phyloP scores from a whole-genome alignment of 2,113 vertebrate genomes.

The Oceanodroma tethys region DNA sequence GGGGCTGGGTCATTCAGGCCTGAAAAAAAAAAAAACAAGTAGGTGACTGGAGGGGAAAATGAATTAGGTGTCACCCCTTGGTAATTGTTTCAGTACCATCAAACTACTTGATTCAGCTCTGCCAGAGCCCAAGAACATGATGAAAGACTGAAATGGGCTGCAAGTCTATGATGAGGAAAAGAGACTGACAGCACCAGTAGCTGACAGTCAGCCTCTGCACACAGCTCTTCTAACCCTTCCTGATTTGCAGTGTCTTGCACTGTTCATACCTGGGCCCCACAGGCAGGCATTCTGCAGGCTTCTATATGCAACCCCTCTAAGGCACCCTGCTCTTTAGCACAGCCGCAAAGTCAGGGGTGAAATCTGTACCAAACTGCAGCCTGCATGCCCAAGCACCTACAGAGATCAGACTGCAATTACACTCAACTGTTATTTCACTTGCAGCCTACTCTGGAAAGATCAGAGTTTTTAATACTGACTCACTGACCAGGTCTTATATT shows the following conservation, averaged over 20 bases:
- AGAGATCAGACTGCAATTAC: neutral
- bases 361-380: neutral
- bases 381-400: neutral
- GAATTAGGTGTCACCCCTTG: neutral
- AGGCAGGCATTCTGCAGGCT: neutral
- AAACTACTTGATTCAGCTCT: neutral
- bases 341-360: neutral
- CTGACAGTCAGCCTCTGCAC: neutral
- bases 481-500: neutral
- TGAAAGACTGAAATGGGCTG: neutral
- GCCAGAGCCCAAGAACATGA: neutral
- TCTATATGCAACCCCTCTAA: neutral
- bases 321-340: neutral
- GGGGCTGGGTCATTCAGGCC: constrained; percentile 80
- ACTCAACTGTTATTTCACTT: neutral
- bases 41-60: neutral
- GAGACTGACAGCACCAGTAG: neutral
- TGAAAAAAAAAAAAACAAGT: constrained; percentile 45
- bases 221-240: neutral
- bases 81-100: neutral
- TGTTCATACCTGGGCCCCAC: neutral
- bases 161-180: neutral
- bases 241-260: neutral
- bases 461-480: neutral
- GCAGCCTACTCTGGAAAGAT: neutral